phyloP scores from a whole-genome alignment of 2,113 vertebrate genomes.

The Cyanoramphus novaezelandiae region DNA sequence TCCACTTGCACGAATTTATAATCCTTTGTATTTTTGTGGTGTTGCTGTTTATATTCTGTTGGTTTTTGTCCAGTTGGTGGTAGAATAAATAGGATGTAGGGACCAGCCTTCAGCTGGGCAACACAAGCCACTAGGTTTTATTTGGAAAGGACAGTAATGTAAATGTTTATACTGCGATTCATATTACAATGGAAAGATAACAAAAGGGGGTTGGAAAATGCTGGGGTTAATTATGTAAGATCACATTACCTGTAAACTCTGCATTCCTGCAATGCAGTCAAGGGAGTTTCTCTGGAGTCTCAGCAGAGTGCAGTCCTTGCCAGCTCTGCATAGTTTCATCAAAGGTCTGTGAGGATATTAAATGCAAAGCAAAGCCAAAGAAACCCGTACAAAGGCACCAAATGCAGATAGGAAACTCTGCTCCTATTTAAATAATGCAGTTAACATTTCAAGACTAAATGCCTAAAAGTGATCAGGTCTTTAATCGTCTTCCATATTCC shows the following conservation, averaged over 20 bases:
- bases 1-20: not conserved
- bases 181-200: not conserved
- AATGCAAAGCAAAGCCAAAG: not conserved
- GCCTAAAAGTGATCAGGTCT: not conserved
- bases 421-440: not conserved
- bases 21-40: not conserved
- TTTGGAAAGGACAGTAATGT: not conserved
- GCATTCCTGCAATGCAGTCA: constrained; percentile 68
- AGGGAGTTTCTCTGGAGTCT: constrained; percentile 46
- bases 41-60: not conserved
- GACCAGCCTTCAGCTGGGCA: not conserved
- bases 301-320: constrained; percentile 30
- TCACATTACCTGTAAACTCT: constrained; percentile 20
- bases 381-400: not conserved
- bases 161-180: constrained; percentile 15
- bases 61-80: not conserved
- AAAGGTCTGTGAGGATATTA: not conserved
- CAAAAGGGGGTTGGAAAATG: not conserved
- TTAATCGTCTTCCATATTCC: not conserved
- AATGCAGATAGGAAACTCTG: not conserved
- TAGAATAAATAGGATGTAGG: not conserved
- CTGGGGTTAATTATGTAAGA: constrained; percentile 17
- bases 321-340: constrained; percentile 15
- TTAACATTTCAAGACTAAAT: not conserved
- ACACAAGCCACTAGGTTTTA: not conserved